Evolutionary conservation across 1,140 invertebrate species (phyloP).

Genomic region (Argopecten irradians): DNA sequence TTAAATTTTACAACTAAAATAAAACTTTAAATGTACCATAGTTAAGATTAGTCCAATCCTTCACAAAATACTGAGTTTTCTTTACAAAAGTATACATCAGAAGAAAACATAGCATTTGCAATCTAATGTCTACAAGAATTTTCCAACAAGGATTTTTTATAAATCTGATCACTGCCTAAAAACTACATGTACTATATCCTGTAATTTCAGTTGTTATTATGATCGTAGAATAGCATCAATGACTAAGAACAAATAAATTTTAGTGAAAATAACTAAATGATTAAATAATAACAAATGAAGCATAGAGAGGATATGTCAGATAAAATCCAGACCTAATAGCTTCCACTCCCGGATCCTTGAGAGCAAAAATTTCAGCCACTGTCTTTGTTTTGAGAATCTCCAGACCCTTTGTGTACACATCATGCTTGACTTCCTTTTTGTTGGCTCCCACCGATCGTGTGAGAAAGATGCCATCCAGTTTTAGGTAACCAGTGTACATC

Average conservation of each 20-base stretch:
- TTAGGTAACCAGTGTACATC: slow-evolving; percentile 63
- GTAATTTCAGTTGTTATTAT: too few relatives aligned
- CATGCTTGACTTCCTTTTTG: slow-evolving; percentile 66
- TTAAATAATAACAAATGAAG: background rate
- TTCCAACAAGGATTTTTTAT: too few relatives aligned
- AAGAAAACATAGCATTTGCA: too few relatives aligned
- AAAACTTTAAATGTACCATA: too few relatives aligned
- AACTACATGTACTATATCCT: too few relatives aligned
- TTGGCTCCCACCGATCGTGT: slow-evolving; percentile 59
- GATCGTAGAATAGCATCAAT: too few relatives aligned
- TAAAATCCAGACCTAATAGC: slow-evolving; percentile 52
- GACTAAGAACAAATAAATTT: too few relatives aligned
- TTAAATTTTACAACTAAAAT: slow-evolving; percentile 20
- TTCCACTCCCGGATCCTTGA: slow-evolving; percentile 60
- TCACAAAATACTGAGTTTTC: too few relatives aligned
- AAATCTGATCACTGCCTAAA: too few relatives aligned
- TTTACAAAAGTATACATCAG: too few relatives aligned
- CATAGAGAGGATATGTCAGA: background rate
- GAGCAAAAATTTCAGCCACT: slow-evolving; percentile 60
- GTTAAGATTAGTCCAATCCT: too few relatives aligned
- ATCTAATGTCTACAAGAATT: too few relatives aligned
- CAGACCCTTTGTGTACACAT: slow-evolving; percentile 63
- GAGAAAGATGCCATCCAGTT: slow-evolving; percentile 57
- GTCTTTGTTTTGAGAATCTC: slow-evolving; percentile 55
- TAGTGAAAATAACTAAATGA: background rate